Evolutionary conservation across 2,113 vertebrate genomes (phyloP), one percentile per base, ranked within the genome.

Genomic region (Paracanthobrama guichenoti): DNA sequence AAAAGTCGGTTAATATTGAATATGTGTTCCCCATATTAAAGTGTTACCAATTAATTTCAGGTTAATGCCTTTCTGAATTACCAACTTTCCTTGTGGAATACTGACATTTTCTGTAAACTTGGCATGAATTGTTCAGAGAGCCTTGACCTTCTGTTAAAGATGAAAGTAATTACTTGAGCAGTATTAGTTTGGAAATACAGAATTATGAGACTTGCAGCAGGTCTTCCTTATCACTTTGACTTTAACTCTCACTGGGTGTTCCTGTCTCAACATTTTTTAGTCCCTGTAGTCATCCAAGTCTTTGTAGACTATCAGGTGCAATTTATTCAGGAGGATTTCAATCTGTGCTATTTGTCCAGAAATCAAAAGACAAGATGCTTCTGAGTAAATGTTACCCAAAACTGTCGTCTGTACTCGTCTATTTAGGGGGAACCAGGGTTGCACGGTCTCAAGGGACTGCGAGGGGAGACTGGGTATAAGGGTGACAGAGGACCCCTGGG

Each of bases 401-500:
- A 66, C 87, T 91, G 92, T 94, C 89, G 64, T 48, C 24, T 86
- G 31, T 53, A 91, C 92, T 93, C 31, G 44, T 93, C 95, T 93
- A 12, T 93, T 93, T 93, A 99, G 98, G 98, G 98, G 90, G 98
- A 99, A 92, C 92, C 96, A 92, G 98, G 98, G 92, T 94, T 98
- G 95, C 96, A 96, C 93, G 98, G 97, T 93, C 90, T 96, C 92
- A 99, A 98, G 95, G 98, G 98, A 90, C 94, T 94, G 90, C 96
- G 97, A 88, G 98, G 98, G 90, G 98, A 99, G 93, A 88, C 95
- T 82, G 98, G 98, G 93, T 96, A 98, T 95, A 99, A 98, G 95
- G 98, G 98, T 91, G 98, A 99, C 94, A 96, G 98, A 93, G 98
- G 98, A 94, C 97, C 97, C 88, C 94, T 99, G 93, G 98, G 98